Evolutionary conservation across 2,797 vertebrate genomes (phyloP), one percentile per base, ranked within the genome.

Genomic region (Paramormyrops hopkinsi): DNA sequence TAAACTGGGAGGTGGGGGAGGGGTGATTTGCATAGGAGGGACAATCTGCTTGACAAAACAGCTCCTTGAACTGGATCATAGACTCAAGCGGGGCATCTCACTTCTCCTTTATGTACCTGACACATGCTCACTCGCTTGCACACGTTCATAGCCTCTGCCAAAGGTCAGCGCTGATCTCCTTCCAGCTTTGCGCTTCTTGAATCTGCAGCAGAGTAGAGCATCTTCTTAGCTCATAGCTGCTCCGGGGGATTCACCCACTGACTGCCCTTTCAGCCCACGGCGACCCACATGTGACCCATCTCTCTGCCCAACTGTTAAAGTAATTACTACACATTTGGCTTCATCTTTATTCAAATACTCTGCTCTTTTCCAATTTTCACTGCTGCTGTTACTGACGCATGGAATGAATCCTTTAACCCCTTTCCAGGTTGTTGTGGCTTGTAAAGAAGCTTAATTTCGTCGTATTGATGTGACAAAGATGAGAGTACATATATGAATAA

Each of bases 11-110:
- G 96, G 96, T 95, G 94, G 95, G 94, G 91, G 37, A 93, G 95
- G 95, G 94, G 94, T 93, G 92, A 98, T 99, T 99, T 99, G 98
- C 98, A 99, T 98, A 96, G 95, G 93, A 96, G 94, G 96, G 95
- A 98, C 97, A 97, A 97, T 97, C 96, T 97, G 96, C 97, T 97
- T 96, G 96, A 97, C 94, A 95, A 95, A 94, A 94, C 94, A 93
- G 90, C 95, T 37, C 95, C 95, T 95, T 95, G 94, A 95, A 94
- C 95, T 96, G 96, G 96, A 98, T 98, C 96, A 91, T 50, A 86
- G 91, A 87, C 93, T 94, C 96, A 96, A 93, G 95, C 97, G 79
- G 29, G 84, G 89, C n/a, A n/a, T 89, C 97, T 99, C 98, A 98
- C 97, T 99, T 99, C 97, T 90, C 89, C 94, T 95, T 95, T 95